These are phyloP conservation scores for Myoxocephalus aenaeus DNA, from an alignment of 2,797 vertebrate species.

Conservation along the genomic window DNA sequence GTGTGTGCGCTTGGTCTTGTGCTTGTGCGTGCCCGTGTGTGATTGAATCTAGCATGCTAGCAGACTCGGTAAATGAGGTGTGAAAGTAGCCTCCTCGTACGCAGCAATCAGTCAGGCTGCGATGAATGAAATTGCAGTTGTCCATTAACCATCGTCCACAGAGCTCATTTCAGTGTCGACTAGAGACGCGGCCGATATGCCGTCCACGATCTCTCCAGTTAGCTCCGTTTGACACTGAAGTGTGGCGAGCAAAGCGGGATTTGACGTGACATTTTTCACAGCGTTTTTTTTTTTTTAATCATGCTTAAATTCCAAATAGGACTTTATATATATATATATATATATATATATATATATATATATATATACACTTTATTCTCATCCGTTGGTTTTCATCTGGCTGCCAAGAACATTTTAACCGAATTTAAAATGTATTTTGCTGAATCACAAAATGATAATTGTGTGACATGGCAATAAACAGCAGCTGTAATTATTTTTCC, in stretches of 20 bases:
- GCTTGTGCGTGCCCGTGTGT: slow-evolving; percentile 24
- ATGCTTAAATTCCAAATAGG: background rate
- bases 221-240: background rate
- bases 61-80: slow-evolving; percentile 71
- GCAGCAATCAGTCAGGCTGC: slow-evolving; percentile 62
- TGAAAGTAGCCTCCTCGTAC: slow-evolving; percentile 65
- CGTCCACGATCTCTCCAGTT: slow-evolving; percentile 10
- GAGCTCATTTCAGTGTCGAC: slow-evolving; percentile 43
- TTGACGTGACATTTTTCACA: background rate
- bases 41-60: slow-evolving; percentile 59
- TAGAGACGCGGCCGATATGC: slow-evolving; percentile 38
- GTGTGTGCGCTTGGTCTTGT: slow-evolving; percentile 22
- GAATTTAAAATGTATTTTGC: background rate
- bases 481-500: background rate
- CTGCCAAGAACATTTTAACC: background rate
- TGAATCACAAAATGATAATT: background rate
- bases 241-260: background rate
- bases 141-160: slow-evolving; percentile 59
- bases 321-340: background rate
- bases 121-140: slow-evolving; percentile 65
- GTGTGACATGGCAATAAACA: background rate
- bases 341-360: background rate
- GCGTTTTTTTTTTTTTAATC: background rate
- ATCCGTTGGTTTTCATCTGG: background rate
- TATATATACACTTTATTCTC: background rate